A percentile compares a stretch with the other conserved stretches of the same genome.
Conservation (phyloP, 1,140 invertebrate genomes). For the Zaprionus vittiger region DNA sequence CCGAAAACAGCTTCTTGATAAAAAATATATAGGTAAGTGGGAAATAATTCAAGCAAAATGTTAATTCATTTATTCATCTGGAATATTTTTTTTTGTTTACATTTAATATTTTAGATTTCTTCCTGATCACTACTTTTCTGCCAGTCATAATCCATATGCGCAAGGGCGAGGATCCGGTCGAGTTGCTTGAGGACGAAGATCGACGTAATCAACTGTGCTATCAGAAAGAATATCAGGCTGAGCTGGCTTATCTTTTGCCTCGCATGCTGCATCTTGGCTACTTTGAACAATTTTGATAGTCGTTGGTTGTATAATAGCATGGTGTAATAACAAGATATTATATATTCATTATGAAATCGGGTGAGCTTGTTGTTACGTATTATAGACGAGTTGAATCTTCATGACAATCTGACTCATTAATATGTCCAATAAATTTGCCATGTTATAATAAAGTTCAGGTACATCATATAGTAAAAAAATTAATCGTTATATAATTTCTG, state of each 20-base stretch:
- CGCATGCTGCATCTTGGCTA: slow-evolving; percentile 11
- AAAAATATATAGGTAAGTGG: slow-evolving; percentile 45
- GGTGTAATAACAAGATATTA: neutral
- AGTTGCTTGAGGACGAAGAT: neutral
- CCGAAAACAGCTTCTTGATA: slow-evolving; percentile 39
- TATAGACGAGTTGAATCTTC: neutral
- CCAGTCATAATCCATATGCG: slow-evolving; percentile 7
- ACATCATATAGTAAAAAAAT: neutral
- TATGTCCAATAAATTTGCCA: neutral
- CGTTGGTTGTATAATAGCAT: neutral
- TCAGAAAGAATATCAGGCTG: slow-evolving; percentile 6
- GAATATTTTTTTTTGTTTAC: neutral
- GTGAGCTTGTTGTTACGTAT: neutral
- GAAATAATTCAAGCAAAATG: neutral
- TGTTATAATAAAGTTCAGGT: neutral
- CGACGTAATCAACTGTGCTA: neutral
- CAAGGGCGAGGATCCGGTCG: neutral
- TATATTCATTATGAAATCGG: neutral
- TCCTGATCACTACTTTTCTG: slow-evolving; percentile 32
- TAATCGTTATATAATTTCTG: neutral
- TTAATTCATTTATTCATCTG: neutral
- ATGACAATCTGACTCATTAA: neutral
- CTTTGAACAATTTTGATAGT: slow-evolving; percentile 4
- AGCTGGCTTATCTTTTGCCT: neutral
- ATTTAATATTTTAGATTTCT: neutral